phyloP scores from a whole-genome alignment of 2,797 vertebrate genomes.

The Myripristis jacobus region DNA sequence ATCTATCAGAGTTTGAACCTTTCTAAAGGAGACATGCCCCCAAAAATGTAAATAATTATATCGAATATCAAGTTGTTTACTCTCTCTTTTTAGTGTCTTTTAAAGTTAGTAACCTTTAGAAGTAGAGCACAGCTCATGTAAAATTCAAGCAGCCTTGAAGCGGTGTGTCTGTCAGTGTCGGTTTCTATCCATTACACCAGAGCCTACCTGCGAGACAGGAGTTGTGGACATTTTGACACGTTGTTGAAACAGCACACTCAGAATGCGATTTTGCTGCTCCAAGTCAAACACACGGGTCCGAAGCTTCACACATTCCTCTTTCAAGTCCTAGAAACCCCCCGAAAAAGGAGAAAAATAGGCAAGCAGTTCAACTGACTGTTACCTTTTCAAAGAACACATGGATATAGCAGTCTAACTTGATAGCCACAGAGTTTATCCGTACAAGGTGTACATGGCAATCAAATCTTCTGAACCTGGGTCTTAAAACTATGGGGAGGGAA shows the following conservation, averaged over 20 bases:
- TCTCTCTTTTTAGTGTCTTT: conserved; percentile 17
- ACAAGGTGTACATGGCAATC: neutral
- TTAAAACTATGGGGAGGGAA: neutral
- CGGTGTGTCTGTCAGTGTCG: conserved; percentile 43
- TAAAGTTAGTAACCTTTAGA: conserved; percentile 56
- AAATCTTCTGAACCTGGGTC: neutral
- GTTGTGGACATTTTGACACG: conserved; percentile 86
- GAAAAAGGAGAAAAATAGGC: conserved; percentile 4
- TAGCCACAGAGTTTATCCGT: neutral
- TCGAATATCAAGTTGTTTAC: neutral
- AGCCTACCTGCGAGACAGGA: conserved; percentile 87
- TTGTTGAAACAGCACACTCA: conserved; percentile 92
- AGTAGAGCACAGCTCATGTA: conserved; percentile 55
- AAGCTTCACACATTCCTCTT: conserved; percentile 93
- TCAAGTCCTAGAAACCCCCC: conserved; percentile 85
- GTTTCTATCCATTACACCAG: conserved; percentile 27
- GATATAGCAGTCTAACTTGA: conserved; percentile 22
- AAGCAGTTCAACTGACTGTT: neutral
- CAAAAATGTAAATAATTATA: conserved; percentile 1
- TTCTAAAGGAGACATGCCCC: neutral
- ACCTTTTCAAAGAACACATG: conserved; percentile 5
- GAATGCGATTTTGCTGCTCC: conserved; percentile 92
- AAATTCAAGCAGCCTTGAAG: conserved; percentile 60
- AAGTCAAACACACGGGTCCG: conserved; percentile 93
- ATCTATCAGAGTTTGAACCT: neutral